Evolutionary conservation across 2,888 invertebrate species (phyloP), one percentile per base, ranked within the genome.

Genomic region (Desoria tigrina): DNA sequence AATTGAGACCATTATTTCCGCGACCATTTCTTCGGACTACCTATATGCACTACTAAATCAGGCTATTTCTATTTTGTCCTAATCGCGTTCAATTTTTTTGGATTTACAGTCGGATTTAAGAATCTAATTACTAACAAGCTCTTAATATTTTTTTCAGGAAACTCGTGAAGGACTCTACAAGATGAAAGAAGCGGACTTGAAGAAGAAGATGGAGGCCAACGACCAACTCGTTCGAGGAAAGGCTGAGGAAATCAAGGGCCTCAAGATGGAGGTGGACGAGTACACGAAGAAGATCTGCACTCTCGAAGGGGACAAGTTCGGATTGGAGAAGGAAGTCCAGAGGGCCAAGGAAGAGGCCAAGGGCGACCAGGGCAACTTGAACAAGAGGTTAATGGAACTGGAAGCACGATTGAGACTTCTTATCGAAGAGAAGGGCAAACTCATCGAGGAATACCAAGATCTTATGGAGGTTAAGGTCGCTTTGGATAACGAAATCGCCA

Each of bases 381-480:
- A 55, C n/a, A 42, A 59, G n/a, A 26, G 24, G 16, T 42, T 62
- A 37, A 3, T 3, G 55, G 54, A 54, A 24, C 16, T 62, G 55
- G 62, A 62, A 24, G 37, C 23, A 16, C 24, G 39, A 18, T 23
- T 62, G 2, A 54, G 55, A 21, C 42, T 39, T 42, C 39, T 62
- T 14, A 53, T 55, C 26, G 55, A 53, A 11, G 62, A 59, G 42
- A 59, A 59, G 27, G 37, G 28, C 26, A 42, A 59, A 50, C 61
- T 61, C 11, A 61, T 61, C 16, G n/a, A 53, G 9, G 61, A 61
- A 42, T 61, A 61, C 53, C 54, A 54, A 14, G 61, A 61, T 23
- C 42, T 61, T 9, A 61, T 61, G 61, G 61, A 61, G 28, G 61
- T 94, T 80, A 39, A 39, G 39, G 39, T 39, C n/a, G n/a, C n/a